Conservation (phyloP, 2,888 invertebrate species). For the Metacarcinus magister region DNA sequence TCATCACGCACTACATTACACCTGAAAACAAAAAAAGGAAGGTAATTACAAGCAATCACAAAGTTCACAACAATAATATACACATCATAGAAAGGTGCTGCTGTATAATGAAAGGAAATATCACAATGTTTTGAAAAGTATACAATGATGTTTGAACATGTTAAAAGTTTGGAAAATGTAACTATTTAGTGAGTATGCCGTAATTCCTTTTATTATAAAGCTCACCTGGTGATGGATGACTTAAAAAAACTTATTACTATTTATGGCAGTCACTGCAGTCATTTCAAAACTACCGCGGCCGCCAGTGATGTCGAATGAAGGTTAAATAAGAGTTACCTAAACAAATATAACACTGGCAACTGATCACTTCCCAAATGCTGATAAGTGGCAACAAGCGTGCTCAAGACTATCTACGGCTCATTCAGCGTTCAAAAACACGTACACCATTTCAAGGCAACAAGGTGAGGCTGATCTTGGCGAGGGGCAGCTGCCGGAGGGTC, state of each 20-base stretch:
- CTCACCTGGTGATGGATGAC: background rate
- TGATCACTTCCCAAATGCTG: background rate
- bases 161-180: background rate
- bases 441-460: background rate
- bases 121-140: background rate
- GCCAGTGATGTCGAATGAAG: background rate
- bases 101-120: background rate
- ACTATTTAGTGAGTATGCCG: background rate
- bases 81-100: background rate
- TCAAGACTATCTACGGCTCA: background rate
- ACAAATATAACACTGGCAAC: background rate
- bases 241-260: background rate
- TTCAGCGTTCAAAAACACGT: background rate
- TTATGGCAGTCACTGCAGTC: background rate
- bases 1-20: conserved; percentile 82
- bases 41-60: background rate
- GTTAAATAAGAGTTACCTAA: background rate
- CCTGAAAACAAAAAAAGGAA: conserved; percentile 66
- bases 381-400: background rate
- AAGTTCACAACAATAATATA: background rate
- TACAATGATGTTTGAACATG: too few relatives aligned
- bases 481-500: conserved; percentile 50
- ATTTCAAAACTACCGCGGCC: background rate
- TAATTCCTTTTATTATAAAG: background rate
- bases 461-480: conserved; percentile 17